Base-by-base conservation (phyloP, 1,140 invertebrate species). In the Nilaparvata lugens region DNA sequence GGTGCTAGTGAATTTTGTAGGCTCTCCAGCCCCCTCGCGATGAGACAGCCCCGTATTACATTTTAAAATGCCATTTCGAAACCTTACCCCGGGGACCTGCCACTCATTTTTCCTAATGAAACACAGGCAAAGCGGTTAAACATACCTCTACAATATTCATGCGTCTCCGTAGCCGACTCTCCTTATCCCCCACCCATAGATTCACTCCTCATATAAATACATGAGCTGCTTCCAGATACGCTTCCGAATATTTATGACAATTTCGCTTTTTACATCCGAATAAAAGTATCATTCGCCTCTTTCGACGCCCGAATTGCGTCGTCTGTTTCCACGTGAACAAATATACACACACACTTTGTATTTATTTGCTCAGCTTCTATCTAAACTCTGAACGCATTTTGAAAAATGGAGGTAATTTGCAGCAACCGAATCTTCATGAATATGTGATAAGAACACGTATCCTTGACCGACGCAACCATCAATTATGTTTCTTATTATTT, bases 1-100 rank as follows among this genome's bases (percentile, higher is more conserved):
- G 19, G n/a, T 19, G 42, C n/a, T 45, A 19, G 42, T 58, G 56
- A 58, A 58, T 58, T 45, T 58, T 58, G 42, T 45, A 45, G 19
- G 13, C 42, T 19, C 42, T 13, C 42, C 42, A 16, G 19, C 42
- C 42, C 42, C 42, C 42, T 19, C 19, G 19, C 19, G 42, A 45
- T 45, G 42, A 45, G 42, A 45, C 56, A 48, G 56, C 19, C 56
- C 45, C 56, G 42, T 31, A 58, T 58, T 58, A 58, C 56, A 28
- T 58, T 58, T 58, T 58, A 58, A 58, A 58, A 58, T 58, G 42
- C 56, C 56, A 58, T 58, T 58, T 58, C 56, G 11, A 18, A 40
- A 45, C 56, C 56, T 45, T 58, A 42, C 45, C 56, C 56, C 16
- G 38, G 40, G 42, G 42, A 45, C 42, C 19, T 45, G 42, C 42